Base-by-base conservation (phyloP, 23 tunicate genomes). In the Botrylloides violaceus region DNA sequence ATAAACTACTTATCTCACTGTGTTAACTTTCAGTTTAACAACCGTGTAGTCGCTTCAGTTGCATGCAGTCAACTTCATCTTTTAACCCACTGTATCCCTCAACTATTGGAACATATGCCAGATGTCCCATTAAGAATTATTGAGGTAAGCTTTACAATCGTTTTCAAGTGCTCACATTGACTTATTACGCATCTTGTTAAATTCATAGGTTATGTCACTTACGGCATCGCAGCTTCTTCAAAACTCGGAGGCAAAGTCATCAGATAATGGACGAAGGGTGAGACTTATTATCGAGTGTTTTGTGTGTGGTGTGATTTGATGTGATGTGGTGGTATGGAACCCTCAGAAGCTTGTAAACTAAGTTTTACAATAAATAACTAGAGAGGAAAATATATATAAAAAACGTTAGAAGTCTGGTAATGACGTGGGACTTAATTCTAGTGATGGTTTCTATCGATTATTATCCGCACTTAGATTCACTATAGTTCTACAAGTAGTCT, bases 1-100 rank as follows among this genome's bases (percentile, higher is more conserved):
- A n/a, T n/a, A n/a, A n/a, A n/a, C n/a, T n/a, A n/a, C n/a, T n/a
- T n/a, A n/a, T n/a, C n/a, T n/a, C n/a, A n/a, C n/a, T n/a, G n/a
- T n/a, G n/a, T n/a, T n/a, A n/a, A 1, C 65, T 65, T 35, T 25
- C 38, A 49, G 96, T 82, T 81, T 80, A 81, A 59, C 73, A 82
- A 82, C 71, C 83, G 88, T 23, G 49, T 47, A 30, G 88, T 88
- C 50, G 96, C 96, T 26, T 37, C 72, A 28, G 77, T 84, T 3
- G 96, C 96, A 30, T 77, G 87, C 56, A 59, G 71, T 5, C 96
- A 88, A 61, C 96, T 88, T 21, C 96, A 84, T 34, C 84, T 88
- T 6, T 56, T 88, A 19, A 75, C 88, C 33, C 84, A 88, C 72
- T 81, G 87, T 57, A 72, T 74, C 71, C 56, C 73, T 3, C 61